Evolutionary conservation across 2,797 vertebrate species (phyloP).

Genomic region (Gambelia wislizenii): DNA sequence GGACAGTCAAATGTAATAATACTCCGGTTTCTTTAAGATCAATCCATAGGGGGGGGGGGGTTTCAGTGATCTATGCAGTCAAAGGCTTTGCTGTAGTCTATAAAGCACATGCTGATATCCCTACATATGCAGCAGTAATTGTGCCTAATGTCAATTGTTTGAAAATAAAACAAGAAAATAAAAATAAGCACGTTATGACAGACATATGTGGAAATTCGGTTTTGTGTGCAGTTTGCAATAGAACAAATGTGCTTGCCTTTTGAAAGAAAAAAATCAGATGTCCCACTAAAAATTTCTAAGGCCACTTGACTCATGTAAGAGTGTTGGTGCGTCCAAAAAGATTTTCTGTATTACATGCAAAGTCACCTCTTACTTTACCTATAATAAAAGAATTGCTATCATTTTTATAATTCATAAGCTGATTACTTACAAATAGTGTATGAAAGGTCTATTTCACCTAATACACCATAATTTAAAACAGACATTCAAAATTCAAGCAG

Average conservation of each 20-base stretch:
- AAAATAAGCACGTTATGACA: neutral
- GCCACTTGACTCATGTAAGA: neutral
- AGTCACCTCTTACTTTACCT: neutral
- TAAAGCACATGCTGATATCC: too few species aligned
- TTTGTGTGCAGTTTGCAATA: neutral
- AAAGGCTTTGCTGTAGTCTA: too few species aligned
- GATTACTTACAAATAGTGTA: slow-evolving; percentile 38
- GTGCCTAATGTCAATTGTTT: neutral
- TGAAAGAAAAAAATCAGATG: neutral
- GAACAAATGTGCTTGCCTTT: neutral
- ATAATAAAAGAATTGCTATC: slow-evolving; percentile 13
- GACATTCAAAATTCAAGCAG: slow-evolving; percentile 57
- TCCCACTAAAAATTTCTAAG: neutral
- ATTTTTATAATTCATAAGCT: neutral
- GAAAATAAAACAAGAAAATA: neutral
- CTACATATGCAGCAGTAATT: neutral
- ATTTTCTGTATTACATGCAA: neutral
- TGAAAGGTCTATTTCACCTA: slow-evolving; percentile 23
- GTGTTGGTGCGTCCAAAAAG: neutral
- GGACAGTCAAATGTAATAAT: too few species aligned
- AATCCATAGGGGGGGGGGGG: too few species aligned
- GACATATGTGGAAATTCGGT: neutral
- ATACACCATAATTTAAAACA: slow-evolving; percentile 23
- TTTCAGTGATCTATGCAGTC: too few species aligned
- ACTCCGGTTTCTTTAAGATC: too few species aligned